Base-by-base conservation (phyloP, 2,113 vertebrate species). In the Boleophthalmus pectinirostris region DNA sequence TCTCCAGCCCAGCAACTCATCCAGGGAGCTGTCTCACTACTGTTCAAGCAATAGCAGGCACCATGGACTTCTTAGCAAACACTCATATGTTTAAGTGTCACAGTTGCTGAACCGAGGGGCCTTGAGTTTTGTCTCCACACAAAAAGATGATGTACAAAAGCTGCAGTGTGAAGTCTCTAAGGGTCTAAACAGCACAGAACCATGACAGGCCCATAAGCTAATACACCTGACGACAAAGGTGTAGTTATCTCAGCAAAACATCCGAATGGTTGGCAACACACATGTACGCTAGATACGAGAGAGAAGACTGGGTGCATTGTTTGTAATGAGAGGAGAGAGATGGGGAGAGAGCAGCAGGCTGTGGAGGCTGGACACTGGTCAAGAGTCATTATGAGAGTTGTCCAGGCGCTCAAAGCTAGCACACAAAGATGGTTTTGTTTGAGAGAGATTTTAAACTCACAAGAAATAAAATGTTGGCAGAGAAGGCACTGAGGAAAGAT, bases 181-280 rank as follows among this genome's bases (percentile, higher is more conserved):
- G 77, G 83, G 77, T 57, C 3, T 24, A 63, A 64, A 71, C 25
- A 70, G 77, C 65, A 70, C 75, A 80, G 77, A 77, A 66, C 82
- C 75, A 68, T 80, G 77, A 87, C 81, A 72, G 79, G 66, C 78
- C 78, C 76, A 78, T 85, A 82, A 83, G 69, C 80, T 77, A 71
- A 85, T 76, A 73, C 70, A 73, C 67, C 68, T 87, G 80, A 89
- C 79, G 75, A 89, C 56, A 67, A 87, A 90, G 90, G 85, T 88
- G 87, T 77, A 82, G 85, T 90, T 83, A 86, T 84, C 73, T 78
- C 78, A 69, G 81, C 82, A 79, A 83, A 83, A 82, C 83, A 80
- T 79, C 77, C 66, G 33, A 67, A 75, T 57, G 72, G 70, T 79
- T 68, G 81, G 81, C 79, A 85, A 76, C 68, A 12, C 84, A 79